phyloP scores from a whole-genome alignment of 2,888 invertebrate genomes.

The Drosophila histrio region DNA sequence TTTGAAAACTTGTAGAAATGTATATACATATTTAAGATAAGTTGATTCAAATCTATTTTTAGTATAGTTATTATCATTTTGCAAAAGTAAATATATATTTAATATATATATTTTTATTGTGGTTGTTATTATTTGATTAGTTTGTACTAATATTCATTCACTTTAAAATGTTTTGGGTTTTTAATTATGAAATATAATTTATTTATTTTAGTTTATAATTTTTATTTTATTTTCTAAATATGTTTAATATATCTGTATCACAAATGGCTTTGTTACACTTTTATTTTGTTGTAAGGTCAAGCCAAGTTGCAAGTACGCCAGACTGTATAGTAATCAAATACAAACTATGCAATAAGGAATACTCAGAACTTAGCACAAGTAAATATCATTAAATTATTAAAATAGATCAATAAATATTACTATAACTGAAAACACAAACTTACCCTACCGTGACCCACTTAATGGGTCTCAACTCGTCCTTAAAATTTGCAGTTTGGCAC shows the following conservation, averaged over 20 bases:
- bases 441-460: slow-evolving; percentile 3
- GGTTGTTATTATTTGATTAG: no score
- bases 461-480: neutral
- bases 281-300: neutral
- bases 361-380: slow-evolving; percentile 55
- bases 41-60: no score
- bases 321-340: slow-evolving; percentile 53
- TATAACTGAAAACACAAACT: neutral
- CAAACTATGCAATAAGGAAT: slow-evolving; percentile 65
- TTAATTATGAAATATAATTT: neutral
- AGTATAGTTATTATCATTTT: no score
- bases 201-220: neutral
- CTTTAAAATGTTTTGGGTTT: no score
- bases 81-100: no score
- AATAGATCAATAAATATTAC: neutral
- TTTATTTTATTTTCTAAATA: neutral
- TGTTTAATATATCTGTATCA: neutral
- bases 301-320: slow-evolving; percentile 45
- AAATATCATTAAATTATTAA: neutral
- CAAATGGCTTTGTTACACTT: neutral
- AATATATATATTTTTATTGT: no score
- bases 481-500: slow-evolving; percentile 18
- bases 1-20: no score
- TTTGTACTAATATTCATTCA: no score
- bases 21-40: no score